Evolutionary conservation across 2,113 vertebrate genomes (phyloP).

Genomic region (Fulica atra): DNA sequence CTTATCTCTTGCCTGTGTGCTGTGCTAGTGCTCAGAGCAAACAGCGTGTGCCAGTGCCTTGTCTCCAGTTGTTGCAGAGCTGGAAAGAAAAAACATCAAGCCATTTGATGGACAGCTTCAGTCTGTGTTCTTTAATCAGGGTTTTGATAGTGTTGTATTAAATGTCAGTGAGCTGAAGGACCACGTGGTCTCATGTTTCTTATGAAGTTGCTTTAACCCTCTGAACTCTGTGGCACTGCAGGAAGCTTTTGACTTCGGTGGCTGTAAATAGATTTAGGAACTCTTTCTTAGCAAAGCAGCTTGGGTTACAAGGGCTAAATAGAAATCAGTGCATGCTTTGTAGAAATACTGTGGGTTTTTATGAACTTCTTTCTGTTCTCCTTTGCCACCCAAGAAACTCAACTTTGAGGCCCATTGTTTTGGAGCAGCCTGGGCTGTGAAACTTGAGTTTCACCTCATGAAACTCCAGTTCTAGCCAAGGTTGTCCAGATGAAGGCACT

Average conservation of each 20-base stretch:
- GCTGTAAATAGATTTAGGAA: neutral
- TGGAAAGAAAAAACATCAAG: neutral
- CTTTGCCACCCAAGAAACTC: neutral
- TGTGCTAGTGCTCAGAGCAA: neutral
- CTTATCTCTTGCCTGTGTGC: conserved; percentile 13
- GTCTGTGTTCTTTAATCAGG: neutral
- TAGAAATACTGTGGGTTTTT: neutral
- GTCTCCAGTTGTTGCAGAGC: neutral
- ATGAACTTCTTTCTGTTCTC: neutral
- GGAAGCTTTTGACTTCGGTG: neutral
- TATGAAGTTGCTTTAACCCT: neutral
- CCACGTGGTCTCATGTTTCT: neutral
- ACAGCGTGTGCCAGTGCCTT: neutral
- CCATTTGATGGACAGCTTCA: neutral
- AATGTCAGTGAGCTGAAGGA: neutral
- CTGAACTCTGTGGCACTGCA: neutral
- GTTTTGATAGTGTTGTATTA: neutral
- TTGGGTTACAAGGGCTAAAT: neutral
- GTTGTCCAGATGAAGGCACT: neutral
- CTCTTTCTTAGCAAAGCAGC: neutral
- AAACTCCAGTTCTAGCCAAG: neutral
- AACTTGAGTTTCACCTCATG: conserved; percentile 10
- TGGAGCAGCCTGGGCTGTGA: conserved; percentile 12
- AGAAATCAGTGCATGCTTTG: neutral
- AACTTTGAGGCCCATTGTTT: neutral